A percentile compares a stretch with the other conserved stretches of the same genome.
These are phyloP conservation scores for Halocaridina rubra DNA, from an alignment of 2,888 invertebrate species.

Conservation along the genomic window DNA sequence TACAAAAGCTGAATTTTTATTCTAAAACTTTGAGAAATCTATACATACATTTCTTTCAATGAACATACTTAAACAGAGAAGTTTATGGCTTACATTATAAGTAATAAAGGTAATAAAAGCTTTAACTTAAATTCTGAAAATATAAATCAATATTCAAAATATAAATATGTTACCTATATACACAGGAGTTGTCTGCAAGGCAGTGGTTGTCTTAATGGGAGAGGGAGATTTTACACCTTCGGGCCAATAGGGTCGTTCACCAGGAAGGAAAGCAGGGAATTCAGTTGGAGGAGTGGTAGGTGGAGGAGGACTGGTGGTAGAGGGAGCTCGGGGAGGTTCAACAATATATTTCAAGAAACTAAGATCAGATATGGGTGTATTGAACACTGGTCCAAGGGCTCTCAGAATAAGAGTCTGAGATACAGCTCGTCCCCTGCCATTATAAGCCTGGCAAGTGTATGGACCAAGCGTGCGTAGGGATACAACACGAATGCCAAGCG, in stretches of 20 bases:
- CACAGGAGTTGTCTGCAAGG: not conserved
- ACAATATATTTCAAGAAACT: slow-evolving; percentile 75
- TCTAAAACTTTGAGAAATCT: no score
- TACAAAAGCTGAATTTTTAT: no score
- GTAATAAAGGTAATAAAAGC: no score
- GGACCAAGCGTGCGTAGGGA: slow-evolving; percentile 80
- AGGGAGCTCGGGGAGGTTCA: slow-evolving; percentile 30
- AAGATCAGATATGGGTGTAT: slow-evolving; percentile 72
- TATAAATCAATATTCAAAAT: no score
- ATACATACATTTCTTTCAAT: no score
- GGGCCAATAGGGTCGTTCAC: slow-evolving; percentile 64
- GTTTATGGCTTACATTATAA: no score
- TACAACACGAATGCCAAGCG: slow-evolving; percentile 80
- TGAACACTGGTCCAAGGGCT: slow-evolving; percentile 78
- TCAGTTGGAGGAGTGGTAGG: slow-evolving; percentile 65
- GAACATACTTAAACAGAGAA: no score
- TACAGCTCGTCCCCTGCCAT: slow-evolving; percentile 81
- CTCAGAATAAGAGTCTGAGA: slow-evolving; percentile 81
- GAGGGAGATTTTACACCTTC: slow-evolving; percentile 44
- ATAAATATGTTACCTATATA: slow-evolving; percentile 51
- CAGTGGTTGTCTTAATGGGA: slow-evolving; percentile 59
- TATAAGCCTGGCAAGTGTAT: slow-evolving; percentile 91
- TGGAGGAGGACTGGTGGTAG: slow-evolving; percentile 66
- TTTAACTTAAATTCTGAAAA: no score
- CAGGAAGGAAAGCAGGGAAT: slow-evolving; percentile 69